Evolutionary conservation across 1,140 invertebrate species (phyloP), one percentile per base, ranked within the genome.

Genomic region (Bombus breviceps): DNA sequence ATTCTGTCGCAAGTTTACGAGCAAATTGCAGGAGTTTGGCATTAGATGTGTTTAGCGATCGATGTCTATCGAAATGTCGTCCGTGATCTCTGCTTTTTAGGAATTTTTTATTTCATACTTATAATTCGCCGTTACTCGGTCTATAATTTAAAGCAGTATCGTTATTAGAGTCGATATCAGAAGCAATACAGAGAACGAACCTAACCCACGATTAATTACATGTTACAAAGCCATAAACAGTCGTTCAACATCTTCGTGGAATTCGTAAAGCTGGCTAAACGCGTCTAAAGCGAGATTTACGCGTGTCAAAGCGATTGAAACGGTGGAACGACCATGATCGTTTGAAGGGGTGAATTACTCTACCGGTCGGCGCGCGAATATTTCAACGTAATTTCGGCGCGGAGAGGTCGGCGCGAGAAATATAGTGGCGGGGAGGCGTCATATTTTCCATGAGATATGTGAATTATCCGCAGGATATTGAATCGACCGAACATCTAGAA

Each of bases 401-500:
- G 41, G 13, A 22, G n/a, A 43, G 47, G 28, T 34, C 53, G 25
- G 13, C 4, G 25, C 5, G 3, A 37, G 81, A 83, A 68, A 83
- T 68, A 68, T 68, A 32, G 53, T 2, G 13, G 18, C 13, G 2
- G 75, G 4, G 47, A 18, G 25, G 22, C 13, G 76, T 72, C 25
- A 71, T 39, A 85, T 85, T 85, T 85, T 79, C 83, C 53, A 53
- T 39, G 76, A 72, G 68, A 79, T 80, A 80, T 47, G 76, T 72
- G 83, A 80, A 85, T 84, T 84, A 84, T 84, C 64, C 82, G 47
- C 75, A 4, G 82, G 82, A 84, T 80, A 85, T 85, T 85, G 83
- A 80, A 85, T 85, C 83, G 76, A 80, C 62, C 68, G 83, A 9
- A 72, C 62, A 85, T 79, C 76, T 85, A 39, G 39, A 34, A 72